Evolutionary conservation across 1,140 invertebrate species (phyloP), one percentile per base, ranked within the genome.

Genomic region (Battus philenor): DNA sequence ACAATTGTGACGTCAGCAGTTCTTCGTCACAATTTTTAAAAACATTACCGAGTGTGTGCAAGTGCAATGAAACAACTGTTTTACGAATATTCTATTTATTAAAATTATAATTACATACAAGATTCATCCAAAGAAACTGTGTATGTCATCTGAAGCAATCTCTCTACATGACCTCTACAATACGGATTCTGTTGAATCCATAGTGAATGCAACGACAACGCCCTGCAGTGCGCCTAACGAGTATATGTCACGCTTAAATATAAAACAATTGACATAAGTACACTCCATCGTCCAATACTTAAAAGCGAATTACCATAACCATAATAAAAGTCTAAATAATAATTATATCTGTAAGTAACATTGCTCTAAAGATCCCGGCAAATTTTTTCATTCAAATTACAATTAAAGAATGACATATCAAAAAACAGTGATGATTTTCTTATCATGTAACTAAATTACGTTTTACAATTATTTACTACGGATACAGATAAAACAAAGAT

Each of bases 31-130:
- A n/a, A n/a, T n/a, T n/a, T n/a, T n/a, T n/a, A n/a, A n/a, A n/a
- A n/a, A n/a, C n/a, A n/a, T n/a, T n/a, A n/a, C n/a, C n/a, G n/a
- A n/a, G n/a, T n/a, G n/a, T n/a, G n/a, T n/a, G 18, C 2, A 20
- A 20, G 2, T 20, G 2, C 18, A 45, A 34, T 46, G 17, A 46
- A 27, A 46, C 22, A 26, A 36, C 6, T 36, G 11, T 46, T 27
- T 34, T 24, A 15, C 38, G 26, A 22, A 7, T 8, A 24, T 24
- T 27, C 8, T 22, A 36, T 46, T 46, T 34, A 46, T 46, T 34
- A 27, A 27, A 46, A 34, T 34, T 20, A 43, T 20, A 29, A 18
- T 16, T 46, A 34, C 44, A 46, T 46, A 46, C 44, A 46, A 46
- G 38, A 34, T 46, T 46, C 44, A 15, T 22, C 11, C 4, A 17